These are phyloP conservation scores for Lottia gigantea DNA, from an alignment of 2,888 invertebrate genomes.

Conservation along the genomic window DNA sequence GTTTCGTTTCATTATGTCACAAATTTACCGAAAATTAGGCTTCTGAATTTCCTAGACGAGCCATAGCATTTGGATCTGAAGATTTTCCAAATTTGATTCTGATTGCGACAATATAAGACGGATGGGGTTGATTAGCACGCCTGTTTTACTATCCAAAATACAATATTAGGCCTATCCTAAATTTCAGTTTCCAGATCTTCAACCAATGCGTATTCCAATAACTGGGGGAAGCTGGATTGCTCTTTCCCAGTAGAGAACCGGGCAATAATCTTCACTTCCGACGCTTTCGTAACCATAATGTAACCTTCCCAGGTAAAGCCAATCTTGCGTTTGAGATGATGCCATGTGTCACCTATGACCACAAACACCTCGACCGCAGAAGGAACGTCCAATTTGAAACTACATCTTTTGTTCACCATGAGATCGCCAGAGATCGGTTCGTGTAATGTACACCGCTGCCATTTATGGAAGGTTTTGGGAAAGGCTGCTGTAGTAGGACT, in stretches of 20 bases:
- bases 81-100: too few relatives aligned
- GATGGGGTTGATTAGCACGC: too few relatives aligned
- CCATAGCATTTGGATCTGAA: too few relatives aligned
- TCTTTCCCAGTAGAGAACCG: slow-evolving; percentile 55
- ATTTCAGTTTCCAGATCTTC: slow-evolving; percentile 61
- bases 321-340: slow-evolving; percentile 55
- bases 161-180: slow-evolving; percentile 21
- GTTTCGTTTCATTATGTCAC: too few relatives aligned
- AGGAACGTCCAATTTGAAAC: slow-evolving; percentile 59
- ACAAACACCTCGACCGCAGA: slow-evolving; percentile 62
- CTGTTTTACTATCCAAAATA: too few relatives aligned
- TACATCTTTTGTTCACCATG: slow-evolving; percentile 57
- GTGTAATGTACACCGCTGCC: slow-evolving; percentile 61
- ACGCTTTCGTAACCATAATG: slow-evolving; percentile 47
- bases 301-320: slow-evolving; percentile 61
- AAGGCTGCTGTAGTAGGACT: slow-evolving; percentile 51
- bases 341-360: slow-evolving; percentile 58
- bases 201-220: slow-evolving; percentile 60
- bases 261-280: slow-evolving; percentile 55
- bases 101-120: too few relatives aligned
- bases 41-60: too few relatives aligned
- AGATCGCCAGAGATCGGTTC: slow-evolving; percentile 64
- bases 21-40: too few relatives aligned
- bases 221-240: slow-evolving; percentile 56
- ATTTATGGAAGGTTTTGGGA: slow-evolving; percentile 60